Conservation (phyloP, 2,888 invertebrate species). For the Pyrrhia umbra region DNA sequence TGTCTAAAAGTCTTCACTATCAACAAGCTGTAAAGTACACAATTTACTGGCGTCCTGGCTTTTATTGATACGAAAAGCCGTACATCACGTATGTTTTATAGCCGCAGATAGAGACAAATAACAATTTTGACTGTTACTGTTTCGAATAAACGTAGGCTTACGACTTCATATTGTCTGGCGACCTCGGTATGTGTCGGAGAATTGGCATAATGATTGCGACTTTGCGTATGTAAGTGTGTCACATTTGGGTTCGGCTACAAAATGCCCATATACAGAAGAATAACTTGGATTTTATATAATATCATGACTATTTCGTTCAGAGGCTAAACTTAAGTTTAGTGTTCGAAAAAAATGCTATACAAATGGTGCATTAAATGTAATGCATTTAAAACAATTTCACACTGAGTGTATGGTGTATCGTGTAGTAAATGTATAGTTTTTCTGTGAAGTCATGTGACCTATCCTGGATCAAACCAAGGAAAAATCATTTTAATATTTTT, state of each 20-base stretch:
- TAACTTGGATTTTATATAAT: neutral
- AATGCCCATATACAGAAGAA: constrained; percentile 3
- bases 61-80: constrained; percentile 27
- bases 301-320: neutral
- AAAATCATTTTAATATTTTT: no score
- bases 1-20: neutral
- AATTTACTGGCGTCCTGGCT: constrained; percentile 8
- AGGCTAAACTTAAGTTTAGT: no score
- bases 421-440: no score
- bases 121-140: constrained; percentile 21
- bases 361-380: no score
- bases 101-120: constrained; percentile 39
- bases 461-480: no score
- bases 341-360: no score
- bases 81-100: constrained; percentile 34
- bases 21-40: neutral
- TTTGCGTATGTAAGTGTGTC: constrained; percentile 40
- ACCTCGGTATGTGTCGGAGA: constrained; percentile 42
- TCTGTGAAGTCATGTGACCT: no score
- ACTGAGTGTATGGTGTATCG: no score
- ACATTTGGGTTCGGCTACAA: constrained; percentile 30
- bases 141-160: constrained; percentile 43
- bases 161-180: constrained; percentile 41
- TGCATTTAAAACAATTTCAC: no score
- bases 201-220: constrained; percentile 41